Evolutionary conservation across 1,140 invertebrate genomes (phyloP).

Genomic region (Anastrepha obliqua): DNA sequence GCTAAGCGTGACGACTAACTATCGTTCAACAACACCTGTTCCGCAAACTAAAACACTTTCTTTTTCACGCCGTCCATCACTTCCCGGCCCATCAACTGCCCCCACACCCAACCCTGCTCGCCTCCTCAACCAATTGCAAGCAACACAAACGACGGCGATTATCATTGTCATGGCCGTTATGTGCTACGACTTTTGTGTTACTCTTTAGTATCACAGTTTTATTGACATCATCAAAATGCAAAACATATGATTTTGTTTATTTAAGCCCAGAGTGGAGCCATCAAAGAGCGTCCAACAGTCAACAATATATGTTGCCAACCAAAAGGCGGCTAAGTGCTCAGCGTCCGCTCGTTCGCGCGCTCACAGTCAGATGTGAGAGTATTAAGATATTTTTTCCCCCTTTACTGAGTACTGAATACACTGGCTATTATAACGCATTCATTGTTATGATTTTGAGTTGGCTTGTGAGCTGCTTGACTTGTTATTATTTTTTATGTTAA

Average conservation of each 20-base stretch:
- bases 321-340: background rate
- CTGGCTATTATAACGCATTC: background rate
- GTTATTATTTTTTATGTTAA: background rate
- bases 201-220: background rate
- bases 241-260: slow-evolving; percentile 26
- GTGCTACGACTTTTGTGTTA: background rate
- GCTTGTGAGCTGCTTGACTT: background rate
- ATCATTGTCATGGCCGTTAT: slow-evolving; percentile 39
- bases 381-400: background rate
- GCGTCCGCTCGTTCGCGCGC: background rate
- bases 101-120: background rate
- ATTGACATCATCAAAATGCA: slow-evolving; percentile 34
- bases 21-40: no score
- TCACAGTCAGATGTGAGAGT: background rate
- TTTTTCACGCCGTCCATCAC: background rate
- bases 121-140: background rate
- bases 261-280: background rate
- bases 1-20: no score
- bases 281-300: background rate
- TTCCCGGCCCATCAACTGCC: background rate
- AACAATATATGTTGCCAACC: background rate
- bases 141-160: background rate
- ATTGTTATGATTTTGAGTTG: background rate
- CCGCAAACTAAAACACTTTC: background rate
- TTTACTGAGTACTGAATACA: background rate